phyloP scores from a whole-genome alignment of 1,140 invertebrate species.

The Cyclina sinensis region DNA sequence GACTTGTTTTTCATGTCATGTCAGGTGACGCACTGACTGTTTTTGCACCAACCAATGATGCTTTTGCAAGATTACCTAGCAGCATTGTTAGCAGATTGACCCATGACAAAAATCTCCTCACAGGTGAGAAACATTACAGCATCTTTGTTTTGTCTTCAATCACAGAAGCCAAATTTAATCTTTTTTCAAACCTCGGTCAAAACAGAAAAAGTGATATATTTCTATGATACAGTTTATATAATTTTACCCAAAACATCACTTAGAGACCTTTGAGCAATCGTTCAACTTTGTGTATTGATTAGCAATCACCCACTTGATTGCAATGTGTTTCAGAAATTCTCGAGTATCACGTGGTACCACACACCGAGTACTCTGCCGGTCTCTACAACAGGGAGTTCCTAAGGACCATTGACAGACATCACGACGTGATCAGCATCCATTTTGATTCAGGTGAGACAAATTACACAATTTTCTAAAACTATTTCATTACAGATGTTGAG shows the following conservation, averaged over 20 bases:
- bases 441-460: not conserved
- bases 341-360: conserved; percentile 71
- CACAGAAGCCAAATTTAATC: too few relatives aligned
- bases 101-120: conserved; percentile 20
- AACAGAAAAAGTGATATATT: too few relatives aligned
- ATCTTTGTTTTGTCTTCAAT: too few relatives aligned
- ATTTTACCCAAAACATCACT: too few relatives aligned
- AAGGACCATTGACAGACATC: conserved; percentile 60
- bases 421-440: conserved; percentile 60
- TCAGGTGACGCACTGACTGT: conserved; percentile 27
- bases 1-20: too few relatives aligned
- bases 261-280: too few relatives aligned
- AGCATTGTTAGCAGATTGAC: not conserved
- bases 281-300: too few relatives aligned
- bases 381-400: conserved; percentile 69
- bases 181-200: too few relatives aligned
- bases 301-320: too few relatives aligned
- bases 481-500: too few relatives aligned
- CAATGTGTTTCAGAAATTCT: conserved; percentile 72
- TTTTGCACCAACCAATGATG: conserved; percentile 29
- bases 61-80: conserved; percentile 19
- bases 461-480: too few relatives aligned
- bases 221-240: too few relatives aligned
- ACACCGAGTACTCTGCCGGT: conserved; percentile 70
- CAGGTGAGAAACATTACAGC: conserved; percentile 35